phyloP scores from a whole-genome alignment of 2,888 invertebrate genomes.

The Rhodophaea formosa region DNA sequence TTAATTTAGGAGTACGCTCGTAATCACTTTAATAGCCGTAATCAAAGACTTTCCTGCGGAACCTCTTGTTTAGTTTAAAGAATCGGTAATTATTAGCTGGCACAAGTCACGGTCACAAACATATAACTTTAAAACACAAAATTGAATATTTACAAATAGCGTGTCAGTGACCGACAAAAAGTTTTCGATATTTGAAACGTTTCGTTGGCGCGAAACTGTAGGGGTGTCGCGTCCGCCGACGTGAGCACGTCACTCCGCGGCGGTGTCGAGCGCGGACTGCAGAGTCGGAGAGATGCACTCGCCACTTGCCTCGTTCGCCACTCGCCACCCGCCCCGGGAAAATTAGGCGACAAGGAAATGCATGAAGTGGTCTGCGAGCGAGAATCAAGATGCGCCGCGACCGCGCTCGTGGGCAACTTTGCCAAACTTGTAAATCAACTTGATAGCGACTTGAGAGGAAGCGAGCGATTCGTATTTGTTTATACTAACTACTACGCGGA shows the following conservation, averaged over 20 bases:
- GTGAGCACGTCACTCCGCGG: constrained; percentile 54
- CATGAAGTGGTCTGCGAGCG: background rate
- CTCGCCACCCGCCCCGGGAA: constrained; percentile 21
- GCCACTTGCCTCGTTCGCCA: constrained; percentile 17
- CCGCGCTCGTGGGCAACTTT: background rate
- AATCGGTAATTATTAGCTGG: background rate
- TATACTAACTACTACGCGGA: too few species aligned
- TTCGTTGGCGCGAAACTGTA: constrained; percentile 44
- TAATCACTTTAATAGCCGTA: background rate
- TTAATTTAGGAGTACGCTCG: background rate
- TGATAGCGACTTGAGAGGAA: background rate
- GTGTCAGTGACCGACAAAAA: background rate
- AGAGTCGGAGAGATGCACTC: constrained; percentile 9
- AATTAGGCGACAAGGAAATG: constrained; percentile 17
- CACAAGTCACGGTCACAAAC: constrained; percentile 7
- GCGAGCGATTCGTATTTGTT: too few species aligned
- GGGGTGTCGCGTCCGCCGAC: constrained; percentile 31
- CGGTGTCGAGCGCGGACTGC: constrained; percentile 55
- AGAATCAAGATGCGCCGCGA: background rate
- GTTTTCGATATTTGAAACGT: constrained; percentile 18
- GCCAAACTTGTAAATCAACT: constrained; percentile 1
- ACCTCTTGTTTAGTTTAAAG: background rate
- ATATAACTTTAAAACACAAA: background rate
- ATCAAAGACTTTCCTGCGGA: constrained; percentile 3
- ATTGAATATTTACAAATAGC: background rate